Base-by-base conservation (phyloP, 2,888 invertebrate genomes). In the Thyatira batis region DNA sequence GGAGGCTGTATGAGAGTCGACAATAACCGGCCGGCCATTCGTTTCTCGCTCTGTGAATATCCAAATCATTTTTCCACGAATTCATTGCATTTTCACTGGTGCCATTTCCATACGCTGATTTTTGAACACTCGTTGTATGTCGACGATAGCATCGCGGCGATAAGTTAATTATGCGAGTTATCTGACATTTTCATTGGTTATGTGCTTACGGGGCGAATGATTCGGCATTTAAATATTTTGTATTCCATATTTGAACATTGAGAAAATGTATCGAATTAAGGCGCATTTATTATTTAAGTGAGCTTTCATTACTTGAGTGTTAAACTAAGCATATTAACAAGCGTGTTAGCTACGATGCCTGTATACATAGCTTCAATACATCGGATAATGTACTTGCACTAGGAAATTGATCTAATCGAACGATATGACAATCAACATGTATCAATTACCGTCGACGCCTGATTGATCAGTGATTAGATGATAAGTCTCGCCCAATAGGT, bases 31-130 rank as follows among this genome's bases (percentile, higher is more conserved):
- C 65, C 73, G 78, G 60, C 78, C 82, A 78, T 85, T 84, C 85
- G 82, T 73, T 78, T 80, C 82, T 82, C 81, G 76, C 80, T 73
- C 71, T 72, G 76, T 82, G 85, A 87, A 90, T 87, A 84, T 84
- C 78, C 76, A 80, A 87, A 88, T 86, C 74, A 82, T 89, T 85
- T 86, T 87, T 84, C 77, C 75, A 78, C 80, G 71, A 84, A 87
- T 86, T 81, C 76, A 83, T 84, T 85, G 77, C 83, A 77, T 79
- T 78, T 73, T 61, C 71, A 76, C 65, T 67, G 62, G 58, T 72
- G 69, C 65, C 76, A 76, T 78, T 78, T 76, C 67, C 65, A 67
- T 64, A 66, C 67, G 57, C 58, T 73, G 76, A 78, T 76, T 80
- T 72, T 71, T 72, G 69, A 58, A 66, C 67, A 57, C 52, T 50